Conservation (phyloP, 2,888 invertebrate genomes). For the Cryptocheilus praepositus region DNA sequence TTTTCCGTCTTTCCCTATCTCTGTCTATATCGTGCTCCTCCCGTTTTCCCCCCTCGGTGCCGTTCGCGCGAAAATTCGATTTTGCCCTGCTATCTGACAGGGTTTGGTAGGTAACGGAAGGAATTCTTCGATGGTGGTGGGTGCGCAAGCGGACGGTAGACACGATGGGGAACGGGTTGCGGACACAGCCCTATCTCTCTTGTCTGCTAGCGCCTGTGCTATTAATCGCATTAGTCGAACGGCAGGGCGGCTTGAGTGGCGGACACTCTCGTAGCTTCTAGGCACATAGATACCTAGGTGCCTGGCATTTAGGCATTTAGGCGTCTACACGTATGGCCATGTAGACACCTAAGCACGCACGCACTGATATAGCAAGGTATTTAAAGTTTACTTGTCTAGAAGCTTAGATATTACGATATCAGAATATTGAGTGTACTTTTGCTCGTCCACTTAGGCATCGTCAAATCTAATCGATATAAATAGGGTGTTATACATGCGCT, state of each 20-base stretch:
- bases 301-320: not conserved
- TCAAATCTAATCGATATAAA: too few relatives aligned
- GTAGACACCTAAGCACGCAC: too few relatives aligned
- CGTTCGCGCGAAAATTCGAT: slow-evolving; percentile 60
- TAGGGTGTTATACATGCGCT: too few relatives aligned
- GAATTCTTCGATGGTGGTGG: slow-evolving; percentile 54
- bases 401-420: too few relatives aligned
- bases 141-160: slow-evolving; percentile 30
- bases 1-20: slow-evolving; percentile 24
- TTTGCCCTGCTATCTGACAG: slow-evolving; percentile 51
- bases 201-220: slow-evolving; percentile 54
- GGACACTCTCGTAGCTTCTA: slow-evolving; percentile 31
- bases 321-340: too few relatives aligned
- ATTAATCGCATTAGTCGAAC: slow-evolving; percentile 69
- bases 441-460: too few relatives aligned
- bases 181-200: slow-evolving; percentile 47
- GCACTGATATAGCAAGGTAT: too few relatives aligned
- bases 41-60: slow-evolving; percentile 36
- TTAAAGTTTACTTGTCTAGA: too few relatives aligned
- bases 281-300: too few relatives aligned
- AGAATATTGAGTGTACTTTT: too few relatives aligned
- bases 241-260: slow-evolving; percentile 58
- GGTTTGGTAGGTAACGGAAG: slow-evolving; percentile 44
- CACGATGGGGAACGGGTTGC: not conserved
- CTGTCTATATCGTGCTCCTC: slow-evolving; percentile 16